Conservation (phyloP, 2,113 vertebrate species). For the Pitta sordida region DNA sequence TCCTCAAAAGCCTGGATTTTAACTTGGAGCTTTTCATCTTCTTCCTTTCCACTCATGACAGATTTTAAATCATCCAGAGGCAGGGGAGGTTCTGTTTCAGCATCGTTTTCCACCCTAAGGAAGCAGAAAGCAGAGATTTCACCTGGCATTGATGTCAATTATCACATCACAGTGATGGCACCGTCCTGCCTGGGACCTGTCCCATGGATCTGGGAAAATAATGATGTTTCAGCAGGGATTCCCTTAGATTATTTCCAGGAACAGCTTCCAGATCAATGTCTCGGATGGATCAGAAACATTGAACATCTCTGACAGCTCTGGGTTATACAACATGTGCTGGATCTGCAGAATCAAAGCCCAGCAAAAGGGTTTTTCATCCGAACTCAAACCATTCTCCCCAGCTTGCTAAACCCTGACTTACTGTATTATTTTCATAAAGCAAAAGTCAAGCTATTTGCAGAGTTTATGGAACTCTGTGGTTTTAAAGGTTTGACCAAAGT, state of each 20-base stretch:
- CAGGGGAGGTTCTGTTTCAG: constrained; percentile 33
- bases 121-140: constrained; percentile 1
- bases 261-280: not conserved
- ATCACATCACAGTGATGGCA: not conserved
- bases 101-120: constrained; percentile 52
- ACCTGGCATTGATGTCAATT: not conserved
- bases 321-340: not conserved
- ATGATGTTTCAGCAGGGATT: not conserved
- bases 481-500: not conserved
- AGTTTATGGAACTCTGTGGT: not conserved
- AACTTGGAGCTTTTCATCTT: constrained; percentile 78
- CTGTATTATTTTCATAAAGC: not conserved
- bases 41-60: constrained; percentile 8
- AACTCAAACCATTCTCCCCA: not conserved
- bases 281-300: not conserved
- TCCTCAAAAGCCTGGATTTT: constrained; percentile 84
- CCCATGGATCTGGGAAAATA: not conserved
- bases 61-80: constrained; percentile 54
- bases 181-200: not conserved
- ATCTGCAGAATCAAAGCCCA: not conserved
- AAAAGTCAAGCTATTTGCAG: not conserved
- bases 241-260: not conserved
- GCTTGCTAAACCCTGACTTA: not conserved
- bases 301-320: not conserved
- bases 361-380: not conserved